Base-by-base conservation (phyloP, 2,888 invertebrate species). In the Leucophenga maculata region DNA sequence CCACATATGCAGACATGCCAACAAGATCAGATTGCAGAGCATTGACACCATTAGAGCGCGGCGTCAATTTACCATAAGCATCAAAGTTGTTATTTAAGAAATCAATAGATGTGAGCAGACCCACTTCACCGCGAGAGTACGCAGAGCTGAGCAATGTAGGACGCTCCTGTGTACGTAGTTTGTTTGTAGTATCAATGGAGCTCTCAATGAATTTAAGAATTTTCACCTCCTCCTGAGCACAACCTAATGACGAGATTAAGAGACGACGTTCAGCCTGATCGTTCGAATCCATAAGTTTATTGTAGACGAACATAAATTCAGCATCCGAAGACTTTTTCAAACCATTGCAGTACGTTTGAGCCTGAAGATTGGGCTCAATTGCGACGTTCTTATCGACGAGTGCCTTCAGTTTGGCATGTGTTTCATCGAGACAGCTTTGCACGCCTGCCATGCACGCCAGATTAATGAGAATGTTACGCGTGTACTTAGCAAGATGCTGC, bases 231-330 rank as follows among this genome's bases (percentile, higher is more conserved):
- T 92, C 89, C 18, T 90, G 88, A 1, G 92, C 90, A 78, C 95
- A 95, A 9, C 93, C 92, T 64, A 95, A 84, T 0, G 93, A 90
- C 0, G 89, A 88, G 55, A 94, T 89, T 0, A 94, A 86, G 16
- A 90, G 89, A 0, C 89, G 86, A 72, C 92, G 91, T 73, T 93
- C 92, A 0, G 92, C 91, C 9, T 92, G 91, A 69, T 92, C 91
- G 0, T 89, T 87, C 0, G 90, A 90, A 0, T 75, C 77, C 65
- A 88, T 78, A 78, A 93, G 92, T 69, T 88, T 88, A 0, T 89
- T 71, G 89, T 91, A 92, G 13, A 93, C 88, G 86, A 90, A 93
- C 65, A 93, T 86, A 89, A 93, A 95, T 80, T 92, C 90, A 0
- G 83, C 89, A 3, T 90, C 90, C 0, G 85, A 90, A 0, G 85